Evolutionary conservation across 2,797 vertebrate species (phyloP).

Genomic region (Poliocrania exsul): DNA sequence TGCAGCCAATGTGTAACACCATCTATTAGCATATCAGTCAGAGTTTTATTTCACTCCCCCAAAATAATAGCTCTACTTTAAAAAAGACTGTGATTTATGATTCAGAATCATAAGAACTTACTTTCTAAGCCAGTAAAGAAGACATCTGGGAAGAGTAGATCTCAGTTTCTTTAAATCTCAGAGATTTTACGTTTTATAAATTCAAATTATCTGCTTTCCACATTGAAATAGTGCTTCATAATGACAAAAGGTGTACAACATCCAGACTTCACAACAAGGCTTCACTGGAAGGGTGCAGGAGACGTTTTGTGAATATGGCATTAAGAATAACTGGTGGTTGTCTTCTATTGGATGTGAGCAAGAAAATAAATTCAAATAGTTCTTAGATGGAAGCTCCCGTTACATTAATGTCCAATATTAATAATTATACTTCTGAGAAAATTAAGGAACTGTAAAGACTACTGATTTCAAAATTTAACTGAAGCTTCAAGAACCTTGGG

Average conservation of each 20-base stretch:
- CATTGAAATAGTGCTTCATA: not conserved
- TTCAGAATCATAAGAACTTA: not conserved
- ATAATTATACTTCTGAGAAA: not conserved
- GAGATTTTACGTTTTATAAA: not conserved
- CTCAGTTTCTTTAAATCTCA: not conserved
- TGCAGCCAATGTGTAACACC: not conserved
- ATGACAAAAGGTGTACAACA: not conserved
- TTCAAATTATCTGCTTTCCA: slow-evolving; percentile 11
- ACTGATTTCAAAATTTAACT: not conserved
- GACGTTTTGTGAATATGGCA: not conserved
- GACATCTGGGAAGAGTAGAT: not conserved
- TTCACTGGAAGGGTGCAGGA: not conserved
- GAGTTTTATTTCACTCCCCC: not conserved
- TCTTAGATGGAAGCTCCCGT: not conserved
- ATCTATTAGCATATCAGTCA: slow-evolving; percentile 24
- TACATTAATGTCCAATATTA: not conserved
- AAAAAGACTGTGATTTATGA: slow-evolving; percentile 18
- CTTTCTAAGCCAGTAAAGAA: not conserved
- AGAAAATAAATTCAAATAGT: not conserved
- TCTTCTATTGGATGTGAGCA: not conserved
- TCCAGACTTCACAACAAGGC: not conserved
- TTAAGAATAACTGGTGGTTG: not conserved
- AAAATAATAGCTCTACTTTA: slow-evolving; percentile 13
- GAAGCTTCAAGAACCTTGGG: not conserved
- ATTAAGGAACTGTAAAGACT: not conserved